These are phyloP conservation scores for Gallinago jamesoni DNA, from an alignment of 2,113 vertebrate species.

Conservation along the genomic window DNA sequence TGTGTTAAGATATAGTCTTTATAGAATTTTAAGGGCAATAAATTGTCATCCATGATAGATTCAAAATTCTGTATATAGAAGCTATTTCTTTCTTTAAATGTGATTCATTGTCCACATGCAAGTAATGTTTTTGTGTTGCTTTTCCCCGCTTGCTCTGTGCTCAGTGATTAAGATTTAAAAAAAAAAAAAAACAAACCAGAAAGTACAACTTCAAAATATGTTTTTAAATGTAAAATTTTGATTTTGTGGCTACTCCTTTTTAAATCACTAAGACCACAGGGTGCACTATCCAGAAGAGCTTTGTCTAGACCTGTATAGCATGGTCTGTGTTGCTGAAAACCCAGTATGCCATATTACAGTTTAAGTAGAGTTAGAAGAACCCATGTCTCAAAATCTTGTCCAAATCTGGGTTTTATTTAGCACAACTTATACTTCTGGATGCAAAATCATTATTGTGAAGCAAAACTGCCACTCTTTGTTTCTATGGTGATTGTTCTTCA, in stretches of 20 bases:
- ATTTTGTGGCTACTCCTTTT: neutral
- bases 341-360: neutral
- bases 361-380: neutral
- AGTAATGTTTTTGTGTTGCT: neutral
- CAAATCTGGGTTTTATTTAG: neutral
- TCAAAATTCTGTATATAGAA: constrained; percentile 3
- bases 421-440: neutral
- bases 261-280: neutral
- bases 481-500: neutral
- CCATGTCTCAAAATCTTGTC: neutral
- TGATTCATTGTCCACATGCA: constrained; percentile 8
- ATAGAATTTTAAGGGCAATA: constrained; percentile 61
- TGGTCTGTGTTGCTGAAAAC: neutral
- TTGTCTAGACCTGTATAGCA: neutral
- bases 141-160: neutral
- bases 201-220: neutral
- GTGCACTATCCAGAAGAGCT: neutral
- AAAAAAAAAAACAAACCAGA: neutral
- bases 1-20: constrained; percentile 8
- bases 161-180: neutral
- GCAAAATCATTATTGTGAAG: neutral
- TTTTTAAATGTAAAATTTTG: neutral
- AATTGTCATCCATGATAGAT: constrained; percentile 30
- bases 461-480: neutral
- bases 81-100: constrained; percentile 26